Conservation (phyloP, 1,140 invertebrate species). For the Monochamus saltuarius region DNA sequence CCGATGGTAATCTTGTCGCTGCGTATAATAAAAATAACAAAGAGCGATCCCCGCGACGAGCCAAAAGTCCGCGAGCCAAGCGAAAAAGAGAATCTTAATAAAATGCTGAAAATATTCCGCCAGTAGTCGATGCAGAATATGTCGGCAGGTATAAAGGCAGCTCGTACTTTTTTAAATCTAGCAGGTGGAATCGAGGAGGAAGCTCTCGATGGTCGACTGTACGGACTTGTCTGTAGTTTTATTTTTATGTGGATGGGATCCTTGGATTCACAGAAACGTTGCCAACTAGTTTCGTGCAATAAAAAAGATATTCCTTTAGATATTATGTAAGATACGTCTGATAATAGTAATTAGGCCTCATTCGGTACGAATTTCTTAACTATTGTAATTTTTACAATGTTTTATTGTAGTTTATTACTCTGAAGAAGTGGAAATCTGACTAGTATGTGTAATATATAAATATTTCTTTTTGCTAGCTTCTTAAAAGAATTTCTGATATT, state of each 20-base stretch:
- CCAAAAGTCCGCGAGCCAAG: not conserved
- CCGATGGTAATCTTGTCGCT: constrained; percentile 16
- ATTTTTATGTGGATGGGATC: constrained; percentile 13
- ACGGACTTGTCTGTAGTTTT: constrained; percentile 20
- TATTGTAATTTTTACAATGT: too few species aligned
- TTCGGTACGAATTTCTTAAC: constrained; percentile 1
- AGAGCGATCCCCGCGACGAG: constrained; percentile 4
- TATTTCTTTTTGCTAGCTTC: too few species aligned
- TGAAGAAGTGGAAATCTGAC: too few species aligned
- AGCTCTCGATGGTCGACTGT: constrained; percentile 9
- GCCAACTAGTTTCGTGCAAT: constrained; percentile 9
- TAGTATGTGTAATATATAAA: too few species aligned
- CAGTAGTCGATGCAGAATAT: constrained; percentile 21
- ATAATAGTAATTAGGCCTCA: constrained; percentile 11
- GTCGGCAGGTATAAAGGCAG: constrained; percentile 22
- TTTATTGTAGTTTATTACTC: too few species aligned
- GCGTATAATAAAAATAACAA: constrained; percentile 18
- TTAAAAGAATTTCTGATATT: too few species aligned
- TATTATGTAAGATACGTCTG: constrained; percentile 9
- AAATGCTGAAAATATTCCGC: constrained; percentile 28
- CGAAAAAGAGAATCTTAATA: constrained; percentile 24
- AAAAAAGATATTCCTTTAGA: constrained; percentile 12
- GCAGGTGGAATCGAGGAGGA: constrained; percentile 17
- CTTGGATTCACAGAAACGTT: constrained; percentile 16
- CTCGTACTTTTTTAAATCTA: not conserved